These are phyloP conservation scores for Ptyas mucosa DNA, from an alignment of 2,113 vertebrate species.

Conservation along the genomic window DNA sequence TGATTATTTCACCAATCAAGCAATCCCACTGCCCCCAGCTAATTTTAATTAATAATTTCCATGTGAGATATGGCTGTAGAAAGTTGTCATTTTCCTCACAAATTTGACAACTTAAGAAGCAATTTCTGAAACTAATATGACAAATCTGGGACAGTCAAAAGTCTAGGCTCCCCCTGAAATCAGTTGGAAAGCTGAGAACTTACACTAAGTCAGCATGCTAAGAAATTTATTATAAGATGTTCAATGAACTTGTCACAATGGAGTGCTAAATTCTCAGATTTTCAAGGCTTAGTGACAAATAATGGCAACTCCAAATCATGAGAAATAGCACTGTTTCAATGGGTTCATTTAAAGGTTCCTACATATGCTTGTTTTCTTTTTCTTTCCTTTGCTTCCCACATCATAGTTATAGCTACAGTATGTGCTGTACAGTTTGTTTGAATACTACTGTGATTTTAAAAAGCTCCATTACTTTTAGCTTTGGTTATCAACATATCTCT, in stretches of 20 bases:
- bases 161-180: neutral
- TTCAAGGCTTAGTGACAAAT: neutral
- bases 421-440: neutral
- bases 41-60: neutral
- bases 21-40: neutral
- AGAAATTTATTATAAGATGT: neutral
- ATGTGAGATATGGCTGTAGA: neutral
- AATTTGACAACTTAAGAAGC: neutral
- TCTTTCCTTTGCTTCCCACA: neutral
- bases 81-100: neutral
- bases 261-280: neutral
- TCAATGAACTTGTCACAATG: neutral
- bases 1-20: neutral
- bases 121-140: neutral
- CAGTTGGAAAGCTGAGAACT: neutral
- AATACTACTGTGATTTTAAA: neutral
- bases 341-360: neutral
- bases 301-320: neutral
- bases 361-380: neutral
- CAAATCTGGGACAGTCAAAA: neutral
- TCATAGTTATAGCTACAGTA: neutral
- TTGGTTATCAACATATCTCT: neutral
- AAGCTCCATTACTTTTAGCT: neutral
- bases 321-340: neutral
- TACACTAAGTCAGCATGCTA: neutral